Conservation (phyloP, 2,113 vertebrate genomes). For the Lontra canadensis region DNA sequence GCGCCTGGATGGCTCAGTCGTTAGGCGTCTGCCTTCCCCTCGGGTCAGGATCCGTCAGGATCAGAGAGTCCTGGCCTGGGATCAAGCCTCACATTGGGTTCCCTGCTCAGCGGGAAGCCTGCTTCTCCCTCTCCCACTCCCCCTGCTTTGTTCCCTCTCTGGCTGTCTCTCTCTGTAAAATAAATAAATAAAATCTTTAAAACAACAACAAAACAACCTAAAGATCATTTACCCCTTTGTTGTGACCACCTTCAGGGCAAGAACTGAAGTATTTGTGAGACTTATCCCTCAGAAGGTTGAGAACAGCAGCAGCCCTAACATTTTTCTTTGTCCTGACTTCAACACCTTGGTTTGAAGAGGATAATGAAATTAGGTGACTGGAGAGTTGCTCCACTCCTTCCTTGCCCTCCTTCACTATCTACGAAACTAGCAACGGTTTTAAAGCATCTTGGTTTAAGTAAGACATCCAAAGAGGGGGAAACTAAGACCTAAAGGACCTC, state of each 20-base stretch:
- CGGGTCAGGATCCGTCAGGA: no score
- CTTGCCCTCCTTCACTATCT: not conserved
- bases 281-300: not conserved
- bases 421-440: not conserved
- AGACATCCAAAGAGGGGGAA: not conserved
- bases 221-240: not conserved
- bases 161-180: no score
- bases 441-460: not conserved
- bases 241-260: not conserved
- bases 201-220: not conserved
- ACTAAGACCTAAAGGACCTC: not conserved
- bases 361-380: not conserved
- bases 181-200: no score
- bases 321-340: not conserved
- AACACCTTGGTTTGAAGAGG: not conserved
- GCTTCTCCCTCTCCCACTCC: no score
- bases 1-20: no score
- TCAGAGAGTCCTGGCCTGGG: no score
- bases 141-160: no score
- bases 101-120: no score
- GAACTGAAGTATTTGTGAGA: not conserved
- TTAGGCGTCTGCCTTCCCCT: no score
- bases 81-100: no score
- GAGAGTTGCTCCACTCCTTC: not conserved
- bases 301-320: not conserved